phyloP scores from a whole-genome alignment of 2,888 invertebrate species.

The Linyphia triangularis region DNA sequence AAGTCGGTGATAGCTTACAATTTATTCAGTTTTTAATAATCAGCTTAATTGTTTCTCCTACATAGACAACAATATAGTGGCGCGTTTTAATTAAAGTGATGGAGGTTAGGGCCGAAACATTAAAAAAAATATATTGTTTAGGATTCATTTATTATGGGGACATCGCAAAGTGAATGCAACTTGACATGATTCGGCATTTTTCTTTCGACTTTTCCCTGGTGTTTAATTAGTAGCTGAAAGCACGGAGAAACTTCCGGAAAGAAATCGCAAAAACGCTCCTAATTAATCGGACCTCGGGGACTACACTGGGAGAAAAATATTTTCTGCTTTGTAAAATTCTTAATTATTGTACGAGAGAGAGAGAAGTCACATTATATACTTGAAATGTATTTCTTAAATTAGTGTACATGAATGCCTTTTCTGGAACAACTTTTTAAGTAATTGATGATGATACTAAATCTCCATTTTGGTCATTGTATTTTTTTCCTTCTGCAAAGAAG shows the following conservation, averaged over 20 bases:
- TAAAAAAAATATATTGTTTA: background rate
- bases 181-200: background rate
- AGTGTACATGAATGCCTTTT: no score
- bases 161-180: background rate
- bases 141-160: background rate
- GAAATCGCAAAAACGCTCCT: background rate
- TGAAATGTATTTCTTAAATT: conserved; percentile 10
- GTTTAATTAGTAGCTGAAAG: background rate
- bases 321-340: background rate
- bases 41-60: background rate
- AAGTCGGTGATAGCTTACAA: background rate
- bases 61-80: background rate
- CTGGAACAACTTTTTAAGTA: no score
- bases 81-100: background rate
- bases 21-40: background rate
- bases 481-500: no score
- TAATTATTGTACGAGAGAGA: background rate
- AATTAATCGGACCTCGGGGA: background rate
- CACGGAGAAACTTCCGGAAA: background rate
- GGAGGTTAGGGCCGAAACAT: background rate
- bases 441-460: no score
- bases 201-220: background rate
- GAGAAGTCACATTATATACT: background rate
- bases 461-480: no score
- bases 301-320: background rate